Evolutionary conservation across 2,888 invertebrate genomes (phyloP).

Genomic region (Lasius fuliginosus): DNA sequence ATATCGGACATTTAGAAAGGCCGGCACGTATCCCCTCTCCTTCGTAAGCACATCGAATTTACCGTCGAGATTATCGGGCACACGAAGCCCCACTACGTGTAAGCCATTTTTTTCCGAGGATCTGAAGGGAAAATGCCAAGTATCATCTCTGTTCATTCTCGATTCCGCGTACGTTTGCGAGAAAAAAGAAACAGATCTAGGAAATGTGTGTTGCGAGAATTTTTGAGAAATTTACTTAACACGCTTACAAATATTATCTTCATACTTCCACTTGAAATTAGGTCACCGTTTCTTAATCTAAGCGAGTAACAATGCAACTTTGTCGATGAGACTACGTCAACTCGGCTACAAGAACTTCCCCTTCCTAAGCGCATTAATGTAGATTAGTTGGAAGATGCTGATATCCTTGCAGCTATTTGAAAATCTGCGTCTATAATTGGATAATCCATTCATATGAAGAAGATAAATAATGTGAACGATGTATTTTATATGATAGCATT

Average conservation of each 20-base stretch:
- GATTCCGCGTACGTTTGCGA: not conserved
- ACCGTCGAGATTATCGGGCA: constrained; percentile 69
- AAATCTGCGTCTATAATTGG: constrained; percentile 48
- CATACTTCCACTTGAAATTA: constrained; percentile 29
- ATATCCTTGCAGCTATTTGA: constrained; percentile 47
- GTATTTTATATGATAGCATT: not conserved
- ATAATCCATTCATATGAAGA: not conserved
- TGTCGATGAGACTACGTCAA: constrained; percentile 60
- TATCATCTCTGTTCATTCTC: not conserved
- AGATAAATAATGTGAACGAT: not conserved
- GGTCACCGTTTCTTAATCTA: constrained; percentile 27
- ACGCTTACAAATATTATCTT: not conserved
- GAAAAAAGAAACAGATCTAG: not conserved
- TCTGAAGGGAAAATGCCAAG: constrained; percentile 7
- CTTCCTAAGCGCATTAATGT: constrained; percentile 70
- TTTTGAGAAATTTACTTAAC: constrained; percentile 2
- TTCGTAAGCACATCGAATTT: constrained; percentile 73
- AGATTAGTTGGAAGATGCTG: constrained; percentile 71
- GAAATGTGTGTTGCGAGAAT: not conserved
- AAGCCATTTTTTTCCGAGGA: constrained; percentile 13
- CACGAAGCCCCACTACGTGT: not conserved
- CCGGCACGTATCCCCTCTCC: constrained; percentile 64
- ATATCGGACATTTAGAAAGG: constrained; percentile 44
- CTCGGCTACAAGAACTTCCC: constrained; percentile 54
- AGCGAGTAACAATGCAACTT: constrained; percentile 55